Evolutionary conservation across 2,797 vertebrate genomes (phyloP).

Genomic region (Notolepis coatsorum): DNA sequence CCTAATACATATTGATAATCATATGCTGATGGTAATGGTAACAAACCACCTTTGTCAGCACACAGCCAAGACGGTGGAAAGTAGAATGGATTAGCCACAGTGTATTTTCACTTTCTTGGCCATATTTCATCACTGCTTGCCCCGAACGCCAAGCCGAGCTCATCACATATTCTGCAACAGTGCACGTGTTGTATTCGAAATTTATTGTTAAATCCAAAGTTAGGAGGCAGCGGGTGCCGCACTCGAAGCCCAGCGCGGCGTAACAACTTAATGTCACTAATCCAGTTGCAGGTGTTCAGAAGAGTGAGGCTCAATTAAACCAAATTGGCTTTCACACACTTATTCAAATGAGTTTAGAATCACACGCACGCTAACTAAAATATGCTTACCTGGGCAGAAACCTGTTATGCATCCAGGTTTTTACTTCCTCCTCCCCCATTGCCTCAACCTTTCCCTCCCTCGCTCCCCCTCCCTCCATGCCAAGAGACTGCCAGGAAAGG

Average conservation of each 20-base stretch:
- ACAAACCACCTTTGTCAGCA: conserved; percentile 74
- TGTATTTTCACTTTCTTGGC: conserved; percentile 69
- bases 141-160: conserved; percentile 62
- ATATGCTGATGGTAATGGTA: conserved; percentile 68
- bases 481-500: conserved; percentile 59
- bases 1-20: conserved; percentile 74
- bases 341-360: conserved; percentile 84
- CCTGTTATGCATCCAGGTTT: conserved; percentile 17
- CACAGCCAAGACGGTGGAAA: conserved; percentile 42
- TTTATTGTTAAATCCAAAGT: conserved; percentile 77
- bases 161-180: conserved; percentile 74
- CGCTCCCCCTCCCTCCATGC: conserved; percentile 34
- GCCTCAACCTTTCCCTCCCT: conserved; percentile 24
- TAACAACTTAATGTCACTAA: conserved; percentile 84
- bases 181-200: conserved; percentile 80
- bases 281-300: conserved; percentile 82
- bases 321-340: conserved; percentile 81
- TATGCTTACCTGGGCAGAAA: conserved; percentile 83
- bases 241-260: conserved; percentile 76
- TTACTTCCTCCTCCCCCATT: neutral
- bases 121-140: conserved; percentile 67
- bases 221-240: conserved; percentile 66
- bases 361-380: conserved; percentile 71
- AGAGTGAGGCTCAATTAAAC: conserved; percentile 80
- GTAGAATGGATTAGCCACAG: conserved; percentile 71